phyloP scores from a whole-genome alignment of 2,113 vertebrate species.

The Polypterus bichir region DNA sequence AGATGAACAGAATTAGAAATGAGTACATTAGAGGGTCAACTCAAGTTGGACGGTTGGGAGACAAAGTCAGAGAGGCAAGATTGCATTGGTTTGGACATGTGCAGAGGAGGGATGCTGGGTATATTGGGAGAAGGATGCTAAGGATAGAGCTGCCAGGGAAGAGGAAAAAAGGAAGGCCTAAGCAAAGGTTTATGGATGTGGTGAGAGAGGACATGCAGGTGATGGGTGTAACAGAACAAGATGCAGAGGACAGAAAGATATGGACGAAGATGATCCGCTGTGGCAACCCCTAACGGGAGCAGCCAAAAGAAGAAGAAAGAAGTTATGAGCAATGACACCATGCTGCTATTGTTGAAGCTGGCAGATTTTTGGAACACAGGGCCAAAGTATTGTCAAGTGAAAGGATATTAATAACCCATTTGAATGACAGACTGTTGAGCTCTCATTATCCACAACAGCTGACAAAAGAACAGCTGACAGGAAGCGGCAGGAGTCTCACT shows the following conservation, averaged over 20 bases:
- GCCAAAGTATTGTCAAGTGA: constrained; percentile 5
- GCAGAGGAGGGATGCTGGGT: too few relatives aligned
- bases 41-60: too few relatives aligned
- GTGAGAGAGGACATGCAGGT: too few relatives aligned
- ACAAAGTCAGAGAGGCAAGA: too few relatives aligned
- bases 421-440: background rate
- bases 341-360: background rate
- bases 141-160: too few relatives aligned
- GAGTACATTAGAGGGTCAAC: too few relatives aligned
- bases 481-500: background rate
- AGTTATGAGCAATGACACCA: background rate
- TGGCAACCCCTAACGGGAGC: constrained; percentile 7
- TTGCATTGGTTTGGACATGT: too few relatives aligned
- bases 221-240: too few relatives aligned
- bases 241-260: constrained; percentile 1
- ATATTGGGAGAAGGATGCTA: too few relatives aligned
- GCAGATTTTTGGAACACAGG: background rate
- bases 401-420: constrained; percentile 8
- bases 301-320: constrained; percentile 3
- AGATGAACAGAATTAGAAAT: too few relatives aligned
- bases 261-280: background rate
- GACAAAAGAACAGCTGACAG: constrained; percentile 5
- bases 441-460: constrained; percentile 1
- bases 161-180: too few relatives aligned
- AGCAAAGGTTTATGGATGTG: too few relatives aligned